Conservation (phyloP, 92 coral and sea anemone species). For the Zoanthus solanderi region DNA sequence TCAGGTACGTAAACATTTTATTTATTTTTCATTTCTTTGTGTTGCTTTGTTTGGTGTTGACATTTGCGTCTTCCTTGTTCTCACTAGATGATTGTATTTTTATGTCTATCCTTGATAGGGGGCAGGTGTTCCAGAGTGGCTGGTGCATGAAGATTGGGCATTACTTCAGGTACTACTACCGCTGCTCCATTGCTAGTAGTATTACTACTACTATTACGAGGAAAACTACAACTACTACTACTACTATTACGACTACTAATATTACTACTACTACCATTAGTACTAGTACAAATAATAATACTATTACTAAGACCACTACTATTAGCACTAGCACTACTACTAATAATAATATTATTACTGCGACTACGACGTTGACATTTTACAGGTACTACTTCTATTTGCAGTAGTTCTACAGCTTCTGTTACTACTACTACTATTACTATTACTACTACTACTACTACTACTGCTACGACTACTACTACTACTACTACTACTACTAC, state of each 20-base stretch:
- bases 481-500: not conserved
- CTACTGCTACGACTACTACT: not conserved
- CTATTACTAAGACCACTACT: not conserved
- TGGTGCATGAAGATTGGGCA: constrained; percentile 99
- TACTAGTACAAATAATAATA: not conserved
- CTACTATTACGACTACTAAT: not conserved
- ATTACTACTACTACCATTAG: not conserved
- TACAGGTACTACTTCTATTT: not conserved
- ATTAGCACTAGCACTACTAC: not conserved
- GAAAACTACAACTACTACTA: not conserved
- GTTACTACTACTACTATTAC: not conserved
- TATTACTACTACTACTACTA: not conserved
- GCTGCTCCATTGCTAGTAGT: not conserved
- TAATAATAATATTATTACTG: not conserved
- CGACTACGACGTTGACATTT: not conserved
- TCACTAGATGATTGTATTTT: not conserved
- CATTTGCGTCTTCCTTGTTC: not conserved
- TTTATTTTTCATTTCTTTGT: not conserved
- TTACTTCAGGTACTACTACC: constrained; percentile 82
- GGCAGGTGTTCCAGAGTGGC: constrained; percentile 95
- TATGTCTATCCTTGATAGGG: constrained; percentile 56
- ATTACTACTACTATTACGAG: too few relatives aligned
- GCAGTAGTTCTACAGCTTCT: not conserved
- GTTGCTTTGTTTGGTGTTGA: not conserved
- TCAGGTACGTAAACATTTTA: constrained; percentile 65